phyloP scores from a whole-genome alignment of 2,113 vertebrate species.

The Xenopus laevis region DNA sequence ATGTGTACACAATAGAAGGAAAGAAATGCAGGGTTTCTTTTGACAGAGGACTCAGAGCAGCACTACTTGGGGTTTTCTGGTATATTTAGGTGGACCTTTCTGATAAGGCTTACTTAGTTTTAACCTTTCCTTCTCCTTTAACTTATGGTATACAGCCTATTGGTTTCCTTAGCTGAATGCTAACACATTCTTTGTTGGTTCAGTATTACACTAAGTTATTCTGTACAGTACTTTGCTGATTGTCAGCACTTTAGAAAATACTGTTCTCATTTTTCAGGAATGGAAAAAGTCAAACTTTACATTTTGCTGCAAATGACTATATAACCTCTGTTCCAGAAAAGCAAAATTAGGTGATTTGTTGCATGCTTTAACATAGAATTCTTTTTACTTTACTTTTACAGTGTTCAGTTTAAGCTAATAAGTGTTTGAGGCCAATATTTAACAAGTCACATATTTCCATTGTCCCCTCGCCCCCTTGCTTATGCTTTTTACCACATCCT shows the following conservation, averaged over 20 bases:
- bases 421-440: slow-evolving; percentile 82
- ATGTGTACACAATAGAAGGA: too few species aligned
- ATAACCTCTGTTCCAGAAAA: slow-evolving; percentile 56
- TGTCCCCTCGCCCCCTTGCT: slow-evolving; percentile 86
- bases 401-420: slow-evolving; percentile 77
- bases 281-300: neutral
- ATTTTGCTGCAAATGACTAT: slow-evolving; percentile 58
- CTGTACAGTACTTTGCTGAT: neutral
- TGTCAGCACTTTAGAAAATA: neutral
- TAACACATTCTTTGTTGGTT: too few species aligned
- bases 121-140: too few species aligned
- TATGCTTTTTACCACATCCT: slow-evolving; percentile 99
- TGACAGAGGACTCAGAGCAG: too few species aligned
- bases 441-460: slow-evolving; percentile 86
- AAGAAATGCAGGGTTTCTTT: too few species aligned
- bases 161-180: too few species aligned
- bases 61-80: too few species aligned
- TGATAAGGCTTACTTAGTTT: too few species aligned
- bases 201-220: neutral
- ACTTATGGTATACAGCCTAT: too few species aligned
- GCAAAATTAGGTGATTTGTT: slow-evolving; percentile 79
- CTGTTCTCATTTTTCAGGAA: slow-evolving; percentile 8
- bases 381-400: slow-evolving; percentile 63
- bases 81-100: too few species aligned
- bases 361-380: slow-evolving; percentile 76